Evolutionary conservation across 2,797 vertebrate genomes (phyloP), one percentile per base, ranked within the genome.

Genomic region (Diceros bicornis): DNA sequence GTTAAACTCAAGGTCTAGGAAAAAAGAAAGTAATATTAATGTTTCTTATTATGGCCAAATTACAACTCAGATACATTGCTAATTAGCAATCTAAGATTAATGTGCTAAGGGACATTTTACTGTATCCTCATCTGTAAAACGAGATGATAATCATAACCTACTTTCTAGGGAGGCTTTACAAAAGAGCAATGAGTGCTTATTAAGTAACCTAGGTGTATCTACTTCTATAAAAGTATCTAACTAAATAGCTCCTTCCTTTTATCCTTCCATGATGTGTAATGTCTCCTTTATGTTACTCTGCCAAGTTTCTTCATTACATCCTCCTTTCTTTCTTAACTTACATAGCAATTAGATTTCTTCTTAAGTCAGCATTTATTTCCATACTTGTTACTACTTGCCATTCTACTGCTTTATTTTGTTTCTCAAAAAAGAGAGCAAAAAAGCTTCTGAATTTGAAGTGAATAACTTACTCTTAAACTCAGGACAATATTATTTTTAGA

Each of bases 381-480:
- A 18, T 75, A 29, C 74, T 66, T 85, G 59, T 74, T 68, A 57
- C 16, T 86, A 47, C 61, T 89, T 72, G 11, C 13, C 71, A 81
- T 74, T 89, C 59, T 79, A n/a, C 21, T 47, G 47, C 21, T 72
- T n/a, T 78, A 10, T 75, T 93, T 97, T 74, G 44, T 84, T 91
- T 93, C 52, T 59, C 78, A 41, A 41, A 41, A 41, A 41, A 41
- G 41, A 41, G 41, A 41, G 41, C 41, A 41, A 41, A 41, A 41
- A 41, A 41, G n/a, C 44, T 82, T 85, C 90, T 90, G 72, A 72
- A 82, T 92, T 86, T 92, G 64, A 81, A 93, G 50, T 93, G 71
- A 87, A 89, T 52, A n/a, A 17, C 32, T 96, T 92, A 41, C 83
- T 94, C 88, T 89, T 92, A 96, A 96, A 68, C 68, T 66, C 44